Base-by-base conservation (phyloP, 2,797 vertebrate genomes). In the Botia kubotai region DNA sequence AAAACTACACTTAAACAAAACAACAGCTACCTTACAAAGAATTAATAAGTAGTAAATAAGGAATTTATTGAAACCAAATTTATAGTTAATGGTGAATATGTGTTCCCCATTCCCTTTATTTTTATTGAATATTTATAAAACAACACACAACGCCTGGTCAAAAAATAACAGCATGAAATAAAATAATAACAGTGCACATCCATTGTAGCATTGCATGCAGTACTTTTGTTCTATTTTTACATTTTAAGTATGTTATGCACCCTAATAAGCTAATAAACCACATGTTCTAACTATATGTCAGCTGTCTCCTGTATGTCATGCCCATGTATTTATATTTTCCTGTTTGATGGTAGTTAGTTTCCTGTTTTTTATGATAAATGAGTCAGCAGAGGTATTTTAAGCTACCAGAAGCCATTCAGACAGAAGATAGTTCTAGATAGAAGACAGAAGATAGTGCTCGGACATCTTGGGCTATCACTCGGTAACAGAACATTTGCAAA, bases 381-480 rank as follows among this genome's bases (percentile, higher is more conserved):
- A 87, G 73, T 84, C 77, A 60, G 76, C 33, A 58, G 17, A 77
- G 66, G 67, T 82, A 82, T 84, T 76, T 78, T n/a, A 21, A 78
- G 81, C 72, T 80, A 77, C 68, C 79, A 80, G 26, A 43, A 14
- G 48, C 55, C 39, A 65, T 11, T 72, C 33, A 17, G 72, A 48
- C 23, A 26, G 66, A 29, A 85, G 79, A 84, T 70, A 79, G 46
- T 48, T 65, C 14, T 26, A 26, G 23, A 26, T 26, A 26, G 2
- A 26, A 26, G 23, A 26, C 23, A 26, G 23, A 26, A 26, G 23
- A 66, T 52, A 46, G 23, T 84, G 55, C n/a, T 83, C 76, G 78
- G 78, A 83, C 76, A 84, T 26, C 23, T 69, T 66, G 29, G 52
- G 21, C 23, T 78, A 76, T 76, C 39, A 29, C 75, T 7, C 79